phyloP scores from a whole-genome alignment of 2,113 vertebrate species.

The Hippocampus barbouri region DNA sequence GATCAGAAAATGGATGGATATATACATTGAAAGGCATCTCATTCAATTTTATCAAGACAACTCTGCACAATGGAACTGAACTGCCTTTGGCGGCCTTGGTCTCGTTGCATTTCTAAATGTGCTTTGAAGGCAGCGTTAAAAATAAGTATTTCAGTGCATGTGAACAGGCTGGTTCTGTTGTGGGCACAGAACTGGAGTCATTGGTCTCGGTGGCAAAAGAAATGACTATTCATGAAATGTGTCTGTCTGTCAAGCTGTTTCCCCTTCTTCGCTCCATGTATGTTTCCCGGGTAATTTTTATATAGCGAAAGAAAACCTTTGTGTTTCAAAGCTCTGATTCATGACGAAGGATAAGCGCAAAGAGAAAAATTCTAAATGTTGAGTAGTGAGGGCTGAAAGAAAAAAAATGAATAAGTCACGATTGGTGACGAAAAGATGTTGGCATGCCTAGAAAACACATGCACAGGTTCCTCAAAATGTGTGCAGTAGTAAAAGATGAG shows the following conservation, averaged over 20 bases:
- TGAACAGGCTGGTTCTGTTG: neutral
- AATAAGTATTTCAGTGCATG: neutral
- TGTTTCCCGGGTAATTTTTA: neutral
- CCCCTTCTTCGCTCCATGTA: neutral
- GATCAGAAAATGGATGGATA: no score
- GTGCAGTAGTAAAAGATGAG: neutral
- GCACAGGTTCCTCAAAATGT: neutral
- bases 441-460: conserved; percentile 14
- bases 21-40: no score
- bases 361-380: no score
- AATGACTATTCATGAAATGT: neutral
- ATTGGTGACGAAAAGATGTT: neutral
- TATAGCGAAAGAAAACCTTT: neutral
- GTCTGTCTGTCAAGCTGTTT: neutral
- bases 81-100: neutral
- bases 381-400: neutral
- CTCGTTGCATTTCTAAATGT: neutral
- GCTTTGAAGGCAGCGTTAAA: neutral
- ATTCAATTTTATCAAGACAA: no score
- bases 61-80: neutral
- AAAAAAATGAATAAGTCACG: neutral
- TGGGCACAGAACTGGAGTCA: neutral
- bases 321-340: neutral
- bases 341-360: neutral
- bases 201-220: neutral